A percentile compares a stretch with the other conserved stretches of the same genome.
Evolutionary conservation across 30 jellyfish, hydroid and myxozoan species (phyloP).

Genomic region (Pelagia noctiluca): DNA sequence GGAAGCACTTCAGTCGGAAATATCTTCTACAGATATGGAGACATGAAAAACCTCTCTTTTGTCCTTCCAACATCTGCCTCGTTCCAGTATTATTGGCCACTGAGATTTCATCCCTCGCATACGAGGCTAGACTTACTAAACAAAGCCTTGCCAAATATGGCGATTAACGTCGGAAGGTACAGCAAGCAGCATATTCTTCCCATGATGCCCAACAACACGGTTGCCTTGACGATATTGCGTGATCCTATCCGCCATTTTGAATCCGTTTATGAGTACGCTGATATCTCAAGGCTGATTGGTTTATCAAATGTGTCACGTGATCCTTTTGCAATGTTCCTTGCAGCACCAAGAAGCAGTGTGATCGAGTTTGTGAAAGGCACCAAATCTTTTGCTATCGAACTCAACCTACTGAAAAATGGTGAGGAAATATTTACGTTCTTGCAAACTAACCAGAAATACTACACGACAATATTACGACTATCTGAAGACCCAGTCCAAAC

Average conservation of each 20-base stretch:
- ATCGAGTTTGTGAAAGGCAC: conserved; percentile 50
- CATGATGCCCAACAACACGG: conserved; percentile 77
- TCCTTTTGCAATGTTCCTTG: conserved; percentile 67
- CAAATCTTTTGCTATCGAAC: conserved; percentile 46
- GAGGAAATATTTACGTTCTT: neutral
- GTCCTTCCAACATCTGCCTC: conserved; percentile 85
- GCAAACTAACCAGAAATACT: neutral
- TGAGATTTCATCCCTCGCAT: conserved; percentile 91
- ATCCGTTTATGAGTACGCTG: conserved; percentile 84
- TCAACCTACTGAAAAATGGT: conserved; percentile 70
- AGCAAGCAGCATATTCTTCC: conserved; percentile 65
- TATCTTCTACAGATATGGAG: conserved; percentile 88
- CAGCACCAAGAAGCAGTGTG: conserved; percentile 66
- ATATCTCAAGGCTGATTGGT: conserved; percentile 77
- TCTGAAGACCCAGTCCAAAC: neutral
- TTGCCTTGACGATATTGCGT: conserved; percentile 73
- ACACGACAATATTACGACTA: neutral
- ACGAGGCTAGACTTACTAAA: conserved; percentile 78
- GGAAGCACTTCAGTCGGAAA: conserved; percentile 93
- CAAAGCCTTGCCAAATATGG: conserved; percentile 86
- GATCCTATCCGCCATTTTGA: conserved; percentile 90
- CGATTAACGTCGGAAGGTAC: conserved; percentile 81
- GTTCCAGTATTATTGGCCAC: conserved; percentile 94
- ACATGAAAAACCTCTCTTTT: conserved; percentile 61
- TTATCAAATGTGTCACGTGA: conserved; percentile 64